Evolutionary conservation across 2,888 invertebrate species (phyloP), one percentile per base, ranked within the genome.

Genomic region (Athetis lepigone): DNA sequence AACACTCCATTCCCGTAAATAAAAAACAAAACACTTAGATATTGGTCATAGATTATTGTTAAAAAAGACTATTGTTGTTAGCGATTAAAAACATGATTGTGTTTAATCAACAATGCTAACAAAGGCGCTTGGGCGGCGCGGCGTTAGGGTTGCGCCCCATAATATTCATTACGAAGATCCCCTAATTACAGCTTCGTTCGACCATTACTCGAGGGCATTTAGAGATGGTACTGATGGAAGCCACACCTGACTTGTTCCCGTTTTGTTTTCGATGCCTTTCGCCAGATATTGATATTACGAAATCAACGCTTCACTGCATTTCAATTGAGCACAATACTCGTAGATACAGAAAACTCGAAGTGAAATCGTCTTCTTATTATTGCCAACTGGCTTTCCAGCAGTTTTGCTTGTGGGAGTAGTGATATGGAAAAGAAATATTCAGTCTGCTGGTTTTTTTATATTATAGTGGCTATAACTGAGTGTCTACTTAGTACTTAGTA

Each of bases 121-220:
- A 82, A 86, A 85, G 85, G 82, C 77, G 79, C 75, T 79, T 74
- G 79, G 77, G 55, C 79, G 80, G 70, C 55, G 55, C 79, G 80
- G 70, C 55, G 83, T 88, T 88, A 85, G 92, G 92, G 92, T 84
- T 85, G 86, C 84, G 83, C 88, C 94, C 93, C 91, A 77, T 90
- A 92, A 93, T 93, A 91, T 92, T 92, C 90, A 93, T 94, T 93
- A 94, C 79, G 65, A 62, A 84, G 85, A 90, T 87, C 92, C 91
- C 92, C 91, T 93, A 94, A 93, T 94, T 93, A 91, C 88, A 78
- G 81, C 79, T 84, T 77, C 86, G 84, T 84, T 92, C 91, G 88
- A 87, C 89, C 92, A 79, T 87, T 72, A 64, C 62, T 29, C 56
- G 59, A 75, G 75, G 68, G 65, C 46, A 71, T 79, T 79, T 82